A percentile compares a stretch with the other conserved stretches of the same genome.
Evolutionary conservation across 2,888 invertebrate species (phyloP).

Genomic region (Hartigia nigra): DNA sequence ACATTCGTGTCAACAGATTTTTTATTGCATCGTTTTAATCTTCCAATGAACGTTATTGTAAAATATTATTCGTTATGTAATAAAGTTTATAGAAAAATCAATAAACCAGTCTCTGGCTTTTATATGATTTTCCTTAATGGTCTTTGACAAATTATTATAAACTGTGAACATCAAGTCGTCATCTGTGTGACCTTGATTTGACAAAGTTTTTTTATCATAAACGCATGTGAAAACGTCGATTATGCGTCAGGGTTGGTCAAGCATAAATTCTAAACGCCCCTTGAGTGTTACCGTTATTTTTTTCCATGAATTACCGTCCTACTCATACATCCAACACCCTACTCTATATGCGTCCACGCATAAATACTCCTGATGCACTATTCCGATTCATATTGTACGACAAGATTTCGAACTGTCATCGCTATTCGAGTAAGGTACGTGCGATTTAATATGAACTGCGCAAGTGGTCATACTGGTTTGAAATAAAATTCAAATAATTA

Average conservation of each 20-base stretch:
- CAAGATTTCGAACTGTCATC: not conserved
- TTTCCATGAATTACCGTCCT: conserved; percentile 49
- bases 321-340: conserved; percentile 38
- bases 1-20: not conserved
- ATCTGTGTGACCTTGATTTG: not conserved
- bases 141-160: not conserved
- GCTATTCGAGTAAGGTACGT: too few relatives aligned
- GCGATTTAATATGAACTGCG: too few relatives aligned
- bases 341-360: conserved; percentile 52
- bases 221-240: conserved; percentile 27
- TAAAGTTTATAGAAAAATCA: not conserved
- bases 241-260: conserved; percentile 47
- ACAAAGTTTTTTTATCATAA: not conserved
- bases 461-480: not conserved
- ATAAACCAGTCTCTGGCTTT: not conserved
- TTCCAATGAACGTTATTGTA: not conserved
- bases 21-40: not conserved
- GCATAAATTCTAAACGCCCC: conserved; percentile 56
- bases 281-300: conserved; percentile 56
- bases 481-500: too few relatives aligned
- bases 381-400: conserved; percentile 7
- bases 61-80: not conserved
- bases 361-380: conserved; percentile 43
- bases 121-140: not conserved
- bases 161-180: not conserved